A percentile compares a stretch with the other conserved stretches of the same genome.
Conservation (phyloP, 1,140 invertebrate species). For the Brachionus koreanus region DNA sequence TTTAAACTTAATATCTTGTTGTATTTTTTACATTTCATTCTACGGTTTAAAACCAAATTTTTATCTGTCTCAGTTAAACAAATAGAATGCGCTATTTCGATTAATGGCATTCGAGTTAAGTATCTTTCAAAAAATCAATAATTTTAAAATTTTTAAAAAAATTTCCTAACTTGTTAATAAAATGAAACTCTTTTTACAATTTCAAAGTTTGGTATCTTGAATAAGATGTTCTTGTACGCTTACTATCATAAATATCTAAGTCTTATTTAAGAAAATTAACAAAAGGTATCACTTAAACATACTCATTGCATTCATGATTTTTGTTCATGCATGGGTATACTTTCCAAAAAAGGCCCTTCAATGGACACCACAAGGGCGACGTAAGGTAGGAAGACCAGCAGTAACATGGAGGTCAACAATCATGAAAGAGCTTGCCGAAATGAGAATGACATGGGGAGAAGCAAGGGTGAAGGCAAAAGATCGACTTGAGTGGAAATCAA, state of each 20-base stretch:
- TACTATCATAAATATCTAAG: constrained; percentile 14
- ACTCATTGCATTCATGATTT: neutral
- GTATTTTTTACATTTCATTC: constrained; percentile 64
- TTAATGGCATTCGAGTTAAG: constrained; percentile 90
- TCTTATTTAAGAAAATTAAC: neutral
- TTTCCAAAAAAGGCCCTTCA: too few species aligned
- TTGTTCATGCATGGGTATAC: constrained; percentile 34
- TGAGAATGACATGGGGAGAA: too few species aligned
- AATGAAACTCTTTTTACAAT: constrained; percentile 65
- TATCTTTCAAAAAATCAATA: too few species aligned
- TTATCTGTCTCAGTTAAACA: constrained; percentile 79
- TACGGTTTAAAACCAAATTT: constrained; percentile 63
- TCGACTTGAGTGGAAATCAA: too few species aligned
- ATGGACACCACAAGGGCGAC: too few species aligned
- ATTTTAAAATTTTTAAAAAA: neutral
- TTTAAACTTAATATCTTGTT: constrained; percentile 77
- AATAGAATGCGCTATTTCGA: constrained; percentile 95
- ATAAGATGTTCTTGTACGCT: constrained; percentile 77
- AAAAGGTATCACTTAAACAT: neutral
- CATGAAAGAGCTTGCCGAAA: too few species aligned
- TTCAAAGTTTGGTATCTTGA: constrained; percentile 75
- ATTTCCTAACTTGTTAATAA: neutral
- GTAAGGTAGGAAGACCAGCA: too few species aligned
- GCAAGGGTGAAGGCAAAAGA: too few species aligned
- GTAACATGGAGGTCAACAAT: too few species aligned